These are phyloP conservation scores for Drosophila melanocephala DNA, from an alignment of 2,888 invertebrate genomes.

Conservation along the genomic window DNA sequence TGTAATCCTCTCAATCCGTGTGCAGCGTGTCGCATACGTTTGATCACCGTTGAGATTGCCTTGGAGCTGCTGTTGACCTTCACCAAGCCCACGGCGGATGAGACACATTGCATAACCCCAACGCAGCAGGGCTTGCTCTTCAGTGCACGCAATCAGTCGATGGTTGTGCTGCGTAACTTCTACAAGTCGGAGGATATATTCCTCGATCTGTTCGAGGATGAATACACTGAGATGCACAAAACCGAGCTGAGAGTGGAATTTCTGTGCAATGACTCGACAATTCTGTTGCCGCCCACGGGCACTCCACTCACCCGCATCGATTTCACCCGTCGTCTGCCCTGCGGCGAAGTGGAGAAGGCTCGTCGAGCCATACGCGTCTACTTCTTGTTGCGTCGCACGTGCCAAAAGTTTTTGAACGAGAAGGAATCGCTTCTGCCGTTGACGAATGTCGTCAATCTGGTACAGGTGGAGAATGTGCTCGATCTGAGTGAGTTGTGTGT, in stretches of 20 bases:
- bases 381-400: slow-evolving; percentile 93
- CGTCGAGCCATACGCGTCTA: slow-evolving; percentile 96
- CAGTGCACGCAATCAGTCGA: slow-evolving; percentile 92
- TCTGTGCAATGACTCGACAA: slow-evolving; percentile 98
- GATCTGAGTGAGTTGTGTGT: slow-evolving; percentile 92
- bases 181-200: slow-evolving; percentile 99
- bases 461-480: slow-evolving; percentile 96
- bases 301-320: slow-evolving; percentile 98
- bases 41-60: slow-evolving; percentile 96
- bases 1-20: not conserved
- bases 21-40: slow-evolving; percentile 93
- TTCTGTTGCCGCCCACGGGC: slow-evolving; percentile 96
- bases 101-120: slow-evolving; percentile 84
- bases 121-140: slow-evolving; percentile 88
- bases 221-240: slow-evolving; percentile 96
- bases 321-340: slow-evolving; percentile 96
- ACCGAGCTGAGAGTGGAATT: slow-evolving; percentile 95
- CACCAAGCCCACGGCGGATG: slow-evolving; percentile 83
- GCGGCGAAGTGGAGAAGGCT: slow-evolving; percentile 97
- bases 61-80: slow-evolving; percentile 92
- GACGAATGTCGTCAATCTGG: slow-evolving; percentile 94
- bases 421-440: slow-evolving; percentile 95
- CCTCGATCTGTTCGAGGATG: slow-evolving; percentile 99
- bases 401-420: slow-evolving; percentile 92
- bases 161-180: slow-evolving; percentile 94